phyloP scores from a whole-genome alignment of 2,797 vertebrate genomes.

The Cirrhinus mrigala region DNA sequence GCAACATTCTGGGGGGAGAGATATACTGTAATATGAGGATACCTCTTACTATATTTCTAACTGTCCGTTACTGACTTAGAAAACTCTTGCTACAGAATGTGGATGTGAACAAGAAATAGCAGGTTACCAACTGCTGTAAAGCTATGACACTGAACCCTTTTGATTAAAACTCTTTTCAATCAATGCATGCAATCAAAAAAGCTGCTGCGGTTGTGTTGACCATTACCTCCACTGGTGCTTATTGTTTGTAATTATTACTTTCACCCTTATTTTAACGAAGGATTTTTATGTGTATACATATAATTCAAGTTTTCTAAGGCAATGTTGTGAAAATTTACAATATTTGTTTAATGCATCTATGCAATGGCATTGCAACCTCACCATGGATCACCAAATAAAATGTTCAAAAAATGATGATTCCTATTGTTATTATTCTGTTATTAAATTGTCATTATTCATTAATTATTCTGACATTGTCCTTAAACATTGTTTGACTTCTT shows the following conservation, averaged over 20 bases:
- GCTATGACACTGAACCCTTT: neutral
- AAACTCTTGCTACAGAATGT: neutral
- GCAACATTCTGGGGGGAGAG: constrained; percentile 42
- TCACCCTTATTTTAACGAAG: neutral
- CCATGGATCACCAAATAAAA: no score
- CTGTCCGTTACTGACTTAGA: neutral
- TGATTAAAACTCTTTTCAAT: neutral
- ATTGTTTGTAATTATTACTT: neutral
- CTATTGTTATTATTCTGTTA: neutral
- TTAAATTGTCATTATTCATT: neutral
- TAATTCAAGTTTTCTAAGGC: neutral
- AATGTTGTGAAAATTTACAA: neutral
- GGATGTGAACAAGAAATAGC: neutral
- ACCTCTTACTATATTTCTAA: neutral
- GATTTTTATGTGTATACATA: neutral
- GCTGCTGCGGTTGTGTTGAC: neutral
- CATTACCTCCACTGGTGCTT: neutral
- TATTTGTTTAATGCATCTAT: no score
- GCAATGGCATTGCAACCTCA: neutral
- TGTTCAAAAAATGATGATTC: neutral
- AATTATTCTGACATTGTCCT: neutral
- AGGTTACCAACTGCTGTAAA: neutral
- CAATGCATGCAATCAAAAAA: neutral
- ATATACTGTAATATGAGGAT: neutral
- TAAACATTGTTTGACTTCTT: neutral